Percentiles rank a stretch among this genome's conserved stretches.
These are phyloP conservation scores for Acleris literana DNA, from an alignment of 2,888 invertebrate species.

Conservation along the genomic window DNA sequence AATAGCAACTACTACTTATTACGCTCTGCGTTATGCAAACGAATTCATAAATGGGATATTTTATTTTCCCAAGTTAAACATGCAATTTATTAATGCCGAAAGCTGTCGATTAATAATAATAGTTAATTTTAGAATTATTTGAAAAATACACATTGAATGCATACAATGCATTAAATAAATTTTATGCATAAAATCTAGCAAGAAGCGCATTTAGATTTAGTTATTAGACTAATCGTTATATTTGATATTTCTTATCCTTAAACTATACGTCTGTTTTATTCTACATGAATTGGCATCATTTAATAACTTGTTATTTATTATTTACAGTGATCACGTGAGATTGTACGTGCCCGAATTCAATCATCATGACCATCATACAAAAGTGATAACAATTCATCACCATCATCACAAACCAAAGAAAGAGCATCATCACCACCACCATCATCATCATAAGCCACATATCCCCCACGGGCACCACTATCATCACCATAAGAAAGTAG, in stretches of 20 bases:
- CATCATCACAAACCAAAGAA: conserved; percentile 78
- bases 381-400: conserved; percentile 83
- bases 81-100: neutral
- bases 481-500: conserved; percentile 70
- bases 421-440: conserved; percentile 73
- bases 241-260: no score
- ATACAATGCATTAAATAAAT: no score
- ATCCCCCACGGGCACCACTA: conserved; percentile 60
- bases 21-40: conserved; percentile 23
- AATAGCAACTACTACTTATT: neutral
- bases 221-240: no score
- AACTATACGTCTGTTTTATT: no score
- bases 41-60: conserved; percentile 3
- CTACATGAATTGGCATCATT: no score
- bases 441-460: conserved; percentile 57
- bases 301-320: neutral
- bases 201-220: no score
- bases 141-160: no score
- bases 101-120: no score
- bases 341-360: conserved; percentile 84
- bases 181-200: no score
- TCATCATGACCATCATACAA: conserved; percentile 84
- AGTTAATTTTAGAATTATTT: no score
- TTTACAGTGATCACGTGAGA: conserved; percentile 82
- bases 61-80: neutral